Evolutionary conservation across 2,888 invertebrate genomes (phyloP), one percentile per base, ranked within the genome.

Genomic region (Drosophila limbata): DNA sequence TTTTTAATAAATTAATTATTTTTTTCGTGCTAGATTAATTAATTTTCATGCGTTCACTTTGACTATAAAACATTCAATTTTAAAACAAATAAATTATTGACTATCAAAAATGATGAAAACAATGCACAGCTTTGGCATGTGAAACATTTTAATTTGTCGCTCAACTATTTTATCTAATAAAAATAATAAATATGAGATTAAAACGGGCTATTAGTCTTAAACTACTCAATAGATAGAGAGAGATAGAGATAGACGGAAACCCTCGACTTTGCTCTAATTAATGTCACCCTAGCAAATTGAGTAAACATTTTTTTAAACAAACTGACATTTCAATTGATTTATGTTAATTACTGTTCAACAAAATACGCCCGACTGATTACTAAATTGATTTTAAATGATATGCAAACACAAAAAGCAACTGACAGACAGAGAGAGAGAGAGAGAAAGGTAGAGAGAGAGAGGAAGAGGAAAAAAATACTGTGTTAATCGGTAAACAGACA

Each of bases 321-420:
- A 77, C 60, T 65, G 66, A 69, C 57, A 63, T 69, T 81, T 63
- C 67, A 81, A 86, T 85, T 88, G 77, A 88, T 88, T 88, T 83
- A 85, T 77, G 81, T 88, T 85, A 85, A 88, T 85, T 88, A 88
- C 85, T 81, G 81, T 79, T 81, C 51, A 85, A 76, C 81, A 79
- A 83, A 87, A 77, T 73, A 73, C 71, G 71, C 69, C 52, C 69
- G 77, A 71, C 65, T 79, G 88, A 83, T 76, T 73, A 73, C 83
- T 73, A 77, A 85, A 85, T 88, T 88, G 84, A 85, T 79, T 84
- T 84, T 73, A 76, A 82, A 78, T 82, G 76, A 82, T 78, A 82
- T 72, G 76, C 74, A 83, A 83, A 85, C 69, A 73, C 39, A 44
- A 70, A 69, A 42, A 51, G 15, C 11, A 21, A 39, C 51, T 28